phyloP scores from a whole-genome alignment of 2,113 vertebrate genomes.

The Mionectes macconnelli region DNA sequence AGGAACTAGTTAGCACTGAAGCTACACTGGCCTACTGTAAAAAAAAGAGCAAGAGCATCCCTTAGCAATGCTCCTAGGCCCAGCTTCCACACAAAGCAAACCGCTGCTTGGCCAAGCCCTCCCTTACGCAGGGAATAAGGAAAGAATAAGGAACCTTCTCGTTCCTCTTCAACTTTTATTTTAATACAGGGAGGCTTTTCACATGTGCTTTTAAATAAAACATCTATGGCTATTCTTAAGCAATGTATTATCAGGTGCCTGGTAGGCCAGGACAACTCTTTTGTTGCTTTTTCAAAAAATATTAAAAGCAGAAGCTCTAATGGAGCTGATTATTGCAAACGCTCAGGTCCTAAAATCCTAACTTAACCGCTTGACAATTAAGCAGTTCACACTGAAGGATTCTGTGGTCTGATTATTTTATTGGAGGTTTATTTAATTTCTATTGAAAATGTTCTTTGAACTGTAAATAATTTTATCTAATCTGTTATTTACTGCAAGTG shows the following conservation, averaged over 20 bases:
- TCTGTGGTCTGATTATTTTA: not conserved
- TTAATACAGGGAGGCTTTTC: not conserved
- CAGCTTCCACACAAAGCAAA: not conserved
- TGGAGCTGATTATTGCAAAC: not conserved
- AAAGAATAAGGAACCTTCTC: not conserved
- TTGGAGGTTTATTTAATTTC: not conserved
- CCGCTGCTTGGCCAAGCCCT: not conserved
- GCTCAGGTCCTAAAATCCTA: not conserved
- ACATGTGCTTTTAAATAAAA: not conserved
- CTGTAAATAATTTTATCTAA: not conserved
- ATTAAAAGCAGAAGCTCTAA: not conserved
- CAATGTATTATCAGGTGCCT: not conserved
- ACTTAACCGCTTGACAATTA: not conserved
- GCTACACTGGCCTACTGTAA: not conserved
- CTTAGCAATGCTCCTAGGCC: not conserved
- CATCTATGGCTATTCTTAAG: not conserved
- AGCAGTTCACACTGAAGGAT: not conserved
- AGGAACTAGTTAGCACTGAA: not conserved
- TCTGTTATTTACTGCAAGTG: not conserved
- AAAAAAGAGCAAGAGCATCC: not conserved
- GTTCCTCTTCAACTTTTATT: not conserved
- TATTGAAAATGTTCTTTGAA: not conserved
- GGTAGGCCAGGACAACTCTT: not conserved
- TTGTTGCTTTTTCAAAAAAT: not conserved
- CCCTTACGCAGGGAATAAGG: not conserved